Percentiles rank a stretch among this genome's conserved stretches.
These are phyloP conservation scores for Trachurus trachurus DNA, from an alignment of 2,797 vertebrate genomes.

Conservation along the genomic window DNA sequence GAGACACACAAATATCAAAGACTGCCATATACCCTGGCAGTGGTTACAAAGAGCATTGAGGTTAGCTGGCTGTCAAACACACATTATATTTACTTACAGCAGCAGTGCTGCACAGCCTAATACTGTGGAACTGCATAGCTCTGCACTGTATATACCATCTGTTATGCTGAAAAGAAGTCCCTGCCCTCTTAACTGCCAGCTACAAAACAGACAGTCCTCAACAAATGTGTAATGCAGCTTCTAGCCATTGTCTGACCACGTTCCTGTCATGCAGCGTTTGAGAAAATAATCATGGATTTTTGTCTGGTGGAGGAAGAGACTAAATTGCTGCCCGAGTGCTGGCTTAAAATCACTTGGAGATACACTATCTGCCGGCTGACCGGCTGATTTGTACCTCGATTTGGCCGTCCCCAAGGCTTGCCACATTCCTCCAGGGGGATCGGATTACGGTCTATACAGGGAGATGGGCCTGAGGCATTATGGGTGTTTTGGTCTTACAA, in stretches of 20 bases:
- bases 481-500: slow-evolving; percentile 68
- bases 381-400: slow-evolving; percentile 80
- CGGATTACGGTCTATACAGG: slow-evolving; percentile 81
- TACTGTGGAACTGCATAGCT: slow-evolving; percentile 46
- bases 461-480: slow-evolving; percentile 67
- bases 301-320: slow-evolving; percentile 16
- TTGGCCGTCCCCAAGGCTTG: slow-evolving; percentile 76
- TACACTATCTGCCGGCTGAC: slow-evolving; percentile 71
- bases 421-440: slow-evolving; percentile 78
- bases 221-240: slow-evolving; percentile 53
- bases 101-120: slow-evolving; percentile 35
- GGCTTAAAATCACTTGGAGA: slow-evolving; percentile 72
- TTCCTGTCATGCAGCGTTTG: slow-evolving; percentile 30
- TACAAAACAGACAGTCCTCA: slow-evolving; percentile 56
- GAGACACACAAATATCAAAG: slow-evolving; percentile 24
- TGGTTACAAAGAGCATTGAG: slow-evolving; percentile 10
- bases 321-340: slow-evolving; percentile 50
- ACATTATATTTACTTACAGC: slow-evolving; percentile 50
- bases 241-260: slow-evolving; percentile 43
- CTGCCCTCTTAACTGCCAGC: slow-evolving; percentile 57
- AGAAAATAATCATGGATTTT: slow-evolving; percentile 41
- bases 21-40: slow-evolving; percentile 5
- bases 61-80: slow-evolving; percentile 26
- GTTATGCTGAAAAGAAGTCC: slow-evolving; percentile 61
- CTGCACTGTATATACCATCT: slow-evolving; percentile 68